A percentile compares a stretch with the other conserved stretches of the same genome.
Evolutionary conservation across 2,888 invertebrate genomes (phyloP).

Genomic region (Lymantria dispar): DNA sequence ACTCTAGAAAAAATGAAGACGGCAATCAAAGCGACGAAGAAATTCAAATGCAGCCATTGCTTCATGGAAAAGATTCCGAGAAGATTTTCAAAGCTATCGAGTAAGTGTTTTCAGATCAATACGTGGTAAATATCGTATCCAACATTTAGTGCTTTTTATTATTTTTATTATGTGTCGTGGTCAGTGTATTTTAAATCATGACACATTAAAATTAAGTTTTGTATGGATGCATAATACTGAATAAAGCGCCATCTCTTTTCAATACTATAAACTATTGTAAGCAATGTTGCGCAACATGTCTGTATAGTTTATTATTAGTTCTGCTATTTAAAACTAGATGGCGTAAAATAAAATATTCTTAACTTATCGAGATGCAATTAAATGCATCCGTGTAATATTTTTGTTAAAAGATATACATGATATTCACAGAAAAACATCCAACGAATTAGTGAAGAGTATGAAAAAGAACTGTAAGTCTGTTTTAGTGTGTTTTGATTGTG

Average conservation of each 20-base stretch:
- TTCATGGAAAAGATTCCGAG: conserved; percentile 84
- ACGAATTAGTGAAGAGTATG: conserved; percentile 79
- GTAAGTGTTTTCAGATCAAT: conserved; percentile 79
- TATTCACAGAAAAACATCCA: conserved; percentile 77
- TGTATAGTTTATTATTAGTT: too few species aligned
- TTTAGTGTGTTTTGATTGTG: conserved; percentile 79
- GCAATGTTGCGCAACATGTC: too few species aligned
- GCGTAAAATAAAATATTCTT: too few species aligned
- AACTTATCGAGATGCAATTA: too few species aligned
- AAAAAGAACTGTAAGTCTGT: conserved; percentile 73
- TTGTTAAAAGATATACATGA: conserved; percentile 14
- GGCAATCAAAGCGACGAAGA: conserved; percentile 84
- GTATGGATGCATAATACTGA: conserved; percentile 32
- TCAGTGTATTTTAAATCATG: conserved; percentile 53
- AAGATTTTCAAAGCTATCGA: conserved; percentile 86
- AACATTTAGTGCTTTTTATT: conserved; percentile 22
- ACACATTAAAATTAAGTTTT: conserved; percentile 71
- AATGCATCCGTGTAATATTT: too few species aligned
- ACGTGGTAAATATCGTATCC: neutral
- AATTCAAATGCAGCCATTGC: conserved; percentile 89
- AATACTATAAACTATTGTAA: too few species aligned
- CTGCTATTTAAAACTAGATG: too few species aligned
- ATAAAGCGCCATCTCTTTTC: conserved; percentile 10
- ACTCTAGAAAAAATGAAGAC: conserved; percentile 61
- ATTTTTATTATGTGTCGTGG: conserved; percentile 50